Conservation (phyloP, 2,797 vertebrate genomes). For the Huso huso region DNA sequence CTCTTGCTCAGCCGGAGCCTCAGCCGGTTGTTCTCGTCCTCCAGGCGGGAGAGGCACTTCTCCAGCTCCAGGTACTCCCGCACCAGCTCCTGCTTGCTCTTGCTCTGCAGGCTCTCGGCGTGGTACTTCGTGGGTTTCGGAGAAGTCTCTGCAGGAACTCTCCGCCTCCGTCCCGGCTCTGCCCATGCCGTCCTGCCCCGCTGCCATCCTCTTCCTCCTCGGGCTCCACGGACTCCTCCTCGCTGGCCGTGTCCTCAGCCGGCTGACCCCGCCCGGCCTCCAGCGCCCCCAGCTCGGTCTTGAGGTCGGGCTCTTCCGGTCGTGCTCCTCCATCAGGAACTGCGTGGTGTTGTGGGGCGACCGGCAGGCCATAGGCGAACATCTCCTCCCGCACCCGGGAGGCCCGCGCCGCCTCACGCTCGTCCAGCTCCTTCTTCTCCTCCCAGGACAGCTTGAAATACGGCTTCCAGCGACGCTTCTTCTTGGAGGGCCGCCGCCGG, state of each 20-base stretch:
- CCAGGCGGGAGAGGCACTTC: conserved; percentile 92
- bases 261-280: conserved; percentile 47
- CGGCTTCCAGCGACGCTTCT: conserved; percentile 92
- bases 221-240: conserved; percentile 79
- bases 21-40: conserved; percentile 88
- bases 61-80: conserved; percentile 95
- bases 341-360: conserved; percentile 97
- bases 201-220: conserved; percentile 64
- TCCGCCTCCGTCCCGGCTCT: conserved; percentile 82
- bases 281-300: conserved; percentile 70
- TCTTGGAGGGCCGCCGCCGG: conserved; percentile 79
- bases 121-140: conserved; percentile 95
- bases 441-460: conserved; percentile 95
- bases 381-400: conserved; percentile 87
- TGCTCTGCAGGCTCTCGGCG: conserved; percentile 92
- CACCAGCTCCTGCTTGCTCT: conserved; percentile 96
- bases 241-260: conserved; percentile 83
- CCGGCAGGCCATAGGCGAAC: conserved; percentile 94
- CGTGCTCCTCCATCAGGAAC: conserved; percentile 97
- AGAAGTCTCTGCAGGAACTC: conserved; percentile 97
- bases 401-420: conserved; percentile 83
- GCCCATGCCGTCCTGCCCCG: conserved; percentile 70
- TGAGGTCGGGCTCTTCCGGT: conserved; percentile 94
- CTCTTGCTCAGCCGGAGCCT: conserved; percentile 55
- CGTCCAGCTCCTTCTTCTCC: conserved; percentile 87